Percentiles rank a stretch among this genome's conserved stretches.
phyloP scores from a whole-genome alignment of 23 tunicate genomes.

The Styela plicata region DNA sequence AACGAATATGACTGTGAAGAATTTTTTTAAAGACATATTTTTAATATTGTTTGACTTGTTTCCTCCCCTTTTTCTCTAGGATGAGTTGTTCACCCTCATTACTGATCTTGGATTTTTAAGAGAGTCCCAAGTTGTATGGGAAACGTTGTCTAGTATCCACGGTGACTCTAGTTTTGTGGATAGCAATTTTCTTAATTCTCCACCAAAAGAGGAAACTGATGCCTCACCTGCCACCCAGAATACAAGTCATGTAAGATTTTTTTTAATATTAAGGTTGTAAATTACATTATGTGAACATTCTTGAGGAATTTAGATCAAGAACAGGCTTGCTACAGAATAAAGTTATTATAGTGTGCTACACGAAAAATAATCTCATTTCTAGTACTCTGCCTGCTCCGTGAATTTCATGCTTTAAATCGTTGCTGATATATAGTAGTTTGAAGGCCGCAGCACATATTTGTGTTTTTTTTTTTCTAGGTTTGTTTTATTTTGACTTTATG shows the following conservation, averaged over 20 bases:
- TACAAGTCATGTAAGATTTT: background rate
- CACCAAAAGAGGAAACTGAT: conserved; percentile 26
- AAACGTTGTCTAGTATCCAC: conserved; percentile 57
- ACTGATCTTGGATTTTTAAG: conserved; percentile 65
- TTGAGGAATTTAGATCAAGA: background rate
- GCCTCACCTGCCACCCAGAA: background rate
- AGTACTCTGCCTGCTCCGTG: background rate
- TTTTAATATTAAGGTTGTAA: conserved; percentile 1
- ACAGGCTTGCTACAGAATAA: background rate
- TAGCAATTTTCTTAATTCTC: conserved; percentile 41
- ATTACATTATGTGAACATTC: conserved; percentile 29
- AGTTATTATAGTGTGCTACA: background rate
- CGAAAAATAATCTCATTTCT: background rate
- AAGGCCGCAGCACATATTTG: too few relatives aligned
- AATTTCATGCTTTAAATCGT: too few relatives aligned
- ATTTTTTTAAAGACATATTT: too few relatives aligned
- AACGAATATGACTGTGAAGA: too few relatives aligned
- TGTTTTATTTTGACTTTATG: too few relatives aligned
- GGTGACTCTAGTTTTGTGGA: conserved; percentile 75
- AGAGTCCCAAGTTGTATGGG: conserved; percentile 76
- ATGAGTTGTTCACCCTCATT: conserved; percentile 38
- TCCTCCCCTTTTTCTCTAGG: conserved; percentile 18
- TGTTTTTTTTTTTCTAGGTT: too few relatives aligned
- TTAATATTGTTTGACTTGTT: too few relatives aligned
- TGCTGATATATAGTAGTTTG: too few relatives aligned